Evolutionary conservation across 2,797 vertebrate genomes (phyloP).

Genomic region (Myotis pilosus): DNA sequence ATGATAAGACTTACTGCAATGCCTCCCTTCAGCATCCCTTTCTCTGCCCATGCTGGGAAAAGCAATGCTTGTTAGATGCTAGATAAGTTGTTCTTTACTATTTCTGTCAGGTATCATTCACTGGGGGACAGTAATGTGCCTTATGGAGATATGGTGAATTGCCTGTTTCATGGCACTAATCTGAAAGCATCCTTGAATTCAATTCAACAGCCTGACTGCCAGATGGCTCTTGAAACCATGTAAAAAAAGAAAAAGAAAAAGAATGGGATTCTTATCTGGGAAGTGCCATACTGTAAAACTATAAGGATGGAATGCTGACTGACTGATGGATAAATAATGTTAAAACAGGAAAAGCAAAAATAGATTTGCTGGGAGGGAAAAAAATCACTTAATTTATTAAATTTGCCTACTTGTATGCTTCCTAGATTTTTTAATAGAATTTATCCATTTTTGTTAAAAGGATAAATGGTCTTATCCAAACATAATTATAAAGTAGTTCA

Average conservation of each 20-base stretch:
- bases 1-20: conserved; percentile 23
- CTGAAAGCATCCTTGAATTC: conserved; percentile 70
- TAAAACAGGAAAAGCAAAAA: conserved; percentile 39
- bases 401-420: neutral
- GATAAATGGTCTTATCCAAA: neutral
- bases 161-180: conserved; percentile 59
- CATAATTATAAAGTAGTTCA: neutral
- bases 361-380: neutral
- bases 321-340: neutral
- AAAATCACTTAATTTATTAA: neutral
- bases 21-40: conserved; percentile 51
- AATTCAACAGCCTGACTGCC: conserved; percentile 59
- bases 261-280: conserved; percentile 64
- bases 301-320: neutral
- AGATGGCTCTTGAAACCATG: conserved; percentile 38
- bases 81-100: conserved; percentile 68
- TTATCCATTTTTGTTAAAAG: neutral
- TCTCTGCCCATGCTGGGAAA: conserved; percentile 57
- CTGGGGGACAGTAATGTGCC: conserved; percentile 60
- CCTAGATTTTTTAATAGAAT: neutral
- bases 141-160: conserved; percentile 59
- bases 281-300: conserved; percentile 26
- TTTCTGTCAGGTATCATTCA: conserved; percentile 68
- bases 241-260: neutral
- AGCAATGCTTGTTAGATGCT: conserved; percentile 66